A percentile compares a stretch with the other conserved stretches of the same genome.
These are phyloP conservation scores for Scelioninae gen. 2 DNA, from an alignment of 2,888 invertebrate genomes.

Conservation along the genomic window DNA sequence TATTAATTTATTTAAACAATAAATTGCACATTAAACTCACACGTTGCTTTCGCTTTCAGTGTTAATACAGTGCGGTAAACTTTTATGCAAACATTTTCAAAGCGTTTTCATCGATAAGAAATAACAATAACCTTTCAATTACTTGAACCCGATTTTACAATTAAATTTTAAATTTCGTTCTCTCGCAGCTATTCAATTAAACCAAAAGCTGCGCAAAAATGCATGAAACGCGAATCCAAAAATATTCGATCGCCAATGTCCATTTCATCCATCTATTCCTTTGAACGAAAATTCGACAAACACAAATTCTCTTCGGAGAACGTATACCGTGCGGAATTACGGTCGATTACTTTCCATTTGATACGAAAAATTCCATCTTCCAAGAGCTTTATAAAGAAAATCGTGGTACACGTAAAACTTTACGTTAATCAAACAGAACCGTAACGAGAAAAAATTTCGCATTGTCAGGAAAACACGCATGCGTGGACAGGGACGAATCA, in stretches of 20 bases:
- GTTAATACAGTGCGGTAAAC: no score
- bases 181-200: no score
- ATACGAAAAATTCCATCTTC: slow-evolving; percentile 45
- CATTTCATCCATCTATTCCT: slow-evolving; percentile 29
- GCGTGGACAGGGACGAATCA: no score
- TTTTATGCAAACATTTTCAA: no score
- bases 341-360: slow-evolving; percentile 49
- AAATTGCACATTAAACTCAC: no score
- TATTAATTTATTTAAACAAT: no score
- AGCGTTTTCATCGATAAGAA: no score
- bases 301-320: slow-evolving; percentile 26
- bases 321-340: slow-evolving; percentile 24
- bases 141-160: slow-evolving; percentile 20
- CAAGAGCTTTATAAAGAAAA: slow-evolving; percentile 41
- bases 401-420: slow-evolving; percentile 28
- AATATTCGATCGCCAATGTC: slow-evolving; percentile 35
- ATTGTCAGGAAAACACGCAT: no score
- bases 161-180: slow-evolving; percentile 1
- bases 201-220: slow-evolving; percentile 14
- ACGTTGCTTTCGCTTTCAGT: no score
- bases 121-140: slow-evolving; percentile 2
- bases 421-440: slow-evolving; percentile 47
- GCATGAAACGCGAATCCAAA: slow-evolving; percentile 19
- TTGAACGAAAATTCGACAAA: slow-evolving; percentile 41
- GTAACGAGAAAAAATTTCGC: slow-evolving; percentile 32